These are phyloP conservation scores for Psephotus haematonotus DNA, from an alignment of 2,113 vertebrate genomes.

Conservation along the genomic window DNA sequence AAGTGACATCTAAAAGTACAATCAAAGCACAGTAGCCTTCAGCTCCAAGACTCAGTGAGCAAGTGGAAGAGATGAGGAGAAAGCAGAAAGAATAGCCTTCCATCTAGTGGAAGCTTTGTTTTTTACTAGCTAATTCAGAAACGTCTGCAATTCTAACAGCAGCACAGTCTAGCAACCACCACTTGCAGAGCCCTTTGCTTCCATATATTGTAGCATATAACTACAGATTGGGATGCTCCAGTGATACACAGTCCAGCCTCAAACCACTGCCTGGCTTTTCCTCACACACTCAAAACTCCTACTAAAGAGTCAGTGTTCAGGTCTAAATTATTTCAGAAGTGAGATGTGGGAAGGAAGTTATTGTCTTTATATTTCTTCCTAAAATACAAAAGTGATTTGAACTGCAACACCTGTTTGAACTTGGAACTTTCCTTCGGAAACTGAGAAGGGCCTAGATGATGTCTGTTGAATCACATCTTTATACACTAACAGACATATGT, in stretches of 20 bases:
- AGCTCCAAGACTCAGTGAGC: background rate
- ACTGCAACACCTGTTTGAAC: background rate
- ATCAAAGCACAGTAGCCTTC: background rate
- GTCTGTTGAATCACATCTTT: background rate
- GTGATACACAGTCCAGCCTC: rapidly evolving
- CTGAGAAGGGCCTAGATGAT: background rate
- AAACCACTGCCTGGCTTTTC: background rate
- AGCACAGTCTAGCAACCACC: background rate
- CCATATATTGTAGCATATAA: background rate
- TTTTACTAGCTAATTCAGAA: background rate
- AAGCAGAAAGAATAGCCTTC: background rate
- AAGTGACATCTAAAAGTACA: background rate
- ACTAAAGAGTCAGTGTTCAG: background rate
- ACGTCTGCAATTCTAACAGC: background rate
- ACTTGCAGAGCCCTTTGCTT: background rate
- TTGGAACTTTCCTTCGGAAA: background rate
- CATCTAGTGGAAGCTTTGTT: background rate
- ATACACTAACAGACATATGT: rapidly evolving
- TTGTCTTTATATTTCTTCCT: background rate
- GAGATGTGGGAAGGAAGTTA: background rate
- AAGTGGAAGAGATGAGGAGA: background rate
- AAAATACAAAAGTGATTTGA: background rate
- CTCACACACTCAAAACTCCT: background rate
- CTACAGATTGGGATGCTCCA: background rate
- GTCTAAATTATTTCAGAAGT: background rate